These are phyloP conservation scores for Chaetorhynchus papuensis DNA, from an alignment of 2,113 vertebrate genomes.

Conservation along the genomic window DNA sequence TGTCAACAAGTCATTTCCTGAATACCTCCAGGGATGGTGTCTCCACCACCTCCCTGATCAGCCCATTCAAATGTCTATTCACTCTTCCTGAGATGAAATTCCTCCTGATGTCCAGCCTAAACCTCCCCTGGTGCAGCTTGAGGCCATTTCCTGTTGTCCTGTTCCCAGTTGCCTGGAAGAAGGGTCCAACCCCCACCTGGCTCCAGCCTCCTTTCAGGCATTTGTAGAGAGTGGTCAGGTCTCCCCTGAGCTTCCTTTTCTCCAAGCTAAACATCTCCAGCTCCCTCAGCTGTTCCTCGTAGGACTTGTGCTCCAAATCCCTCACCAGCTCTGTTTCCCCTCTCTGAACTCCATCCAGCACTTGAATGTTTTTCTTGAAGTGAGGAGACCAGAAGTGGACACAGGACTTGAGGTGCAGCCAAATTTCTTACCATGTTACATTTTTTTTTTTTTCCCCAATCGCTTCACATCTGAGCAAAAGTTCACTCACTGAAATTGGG, in stretches of 20 bases:
- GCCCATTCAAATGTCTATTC: neutral
- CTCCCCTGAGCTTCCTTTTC: neutral
- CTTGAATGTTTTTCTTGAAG: neutral
- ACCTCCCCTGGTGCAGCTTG: neutral
- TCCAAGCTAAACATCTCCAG: neutral
- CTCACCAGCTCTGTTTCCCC: accelerated
- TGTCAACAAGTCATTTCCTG: neutral
- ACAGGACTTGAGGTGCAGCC: neutral
- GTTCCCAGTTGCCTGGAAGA: accelerated
- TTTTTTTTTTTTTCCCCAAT: neutral
- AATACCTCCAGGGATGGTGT: neutral
- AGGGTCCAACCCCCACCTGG: accelerated
- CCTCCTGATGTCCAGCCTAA: neutral
- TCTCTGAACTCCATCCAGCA: neutral
- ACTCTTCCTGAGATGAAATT: neutral
- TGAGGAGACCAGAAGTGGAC: neutral
- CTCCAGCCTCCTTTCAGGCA: neutral
- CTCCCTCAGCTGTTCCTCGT: neutral
- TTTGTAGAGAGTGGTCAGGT: neutral
- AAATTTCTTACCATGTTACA: neutral
- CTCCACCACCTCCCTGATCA: neutral
- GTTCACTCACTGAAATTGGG: neutral
- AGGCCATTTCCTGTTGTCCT: neutral
- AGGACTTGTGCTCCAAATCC: neutral
- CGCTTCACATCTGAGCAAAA: neutral